Conservation (phyloP, 2,113 vertebrate species). For the Varanus salvator region DNA sequence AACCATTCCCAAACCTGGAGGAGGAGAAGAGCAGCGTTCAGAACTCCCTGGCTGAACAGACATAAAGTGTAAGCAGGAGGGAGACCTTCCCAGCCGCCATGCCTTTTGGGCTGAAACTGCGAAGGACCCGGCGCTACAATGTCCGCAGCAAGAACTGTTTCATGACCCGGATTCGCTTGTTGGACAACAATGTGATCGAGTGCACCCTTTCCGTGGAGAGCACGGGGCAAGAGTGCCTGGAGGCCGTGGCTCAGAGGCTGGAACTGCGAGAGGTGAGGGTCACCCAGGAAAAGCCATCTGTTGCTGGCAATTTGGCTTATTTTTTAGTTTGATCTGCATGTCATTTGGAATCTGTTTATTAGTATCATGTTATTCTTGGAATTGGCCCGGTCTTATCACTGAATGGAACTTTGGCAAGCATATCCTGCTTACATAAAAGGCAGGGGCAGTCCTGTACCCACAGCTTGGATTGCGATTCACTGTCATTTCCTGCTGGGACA, state of each 20-base stretch:
- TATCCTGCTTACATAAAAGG: neutral
- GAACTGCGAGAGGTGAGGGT: conserved; percentile 91
- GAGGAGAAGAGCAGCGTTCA: conserved; percentile 67
- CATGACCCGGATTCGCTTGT: conserved; percentile 91
- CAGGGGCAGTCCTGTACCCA: fast-evolving
- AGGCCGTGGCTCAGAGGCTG: conserved; percentile 93
- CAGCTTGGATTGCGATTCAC: conserved; percentile 1
- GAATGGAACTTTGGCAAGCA: conserved; percentile 33
- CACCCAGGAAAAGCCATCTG: conserved; percentile 15
- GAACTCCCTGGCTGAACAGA: conserved; percentile 60
- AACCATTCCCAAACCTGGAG: conserved; percentile 54
- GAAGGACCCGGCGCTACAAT: conserved; percentile 94
- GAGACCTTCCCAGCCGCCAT: conserved; percentile 77
- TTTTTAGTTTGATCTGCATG: conserved; percentile 28
- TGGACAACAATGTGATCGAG: conserved; percentile 93
- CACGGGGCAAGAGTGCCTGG: conserved; percentile 95
- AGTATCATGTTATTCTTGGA: conserved; percentile 31
- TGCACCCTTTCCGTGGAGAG: conserved; percentile 95
- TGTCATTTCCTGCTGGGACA: neutral
- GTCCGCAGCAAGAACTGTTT: conserved; percentile 99
- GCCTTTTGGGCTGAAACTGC: conserved; percentile 94
- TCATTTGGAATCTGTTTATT: conserved; percentile 20
- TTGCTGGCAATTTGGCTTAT: neutral
- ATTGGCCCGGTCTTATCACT: conserved; percentile 31
- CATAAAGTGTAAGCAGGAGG: conserved; percentile 22